Percentiles rank a stretch among this genome's conserved stretches.
phyloP scores from a whole-genome alignment of 2,113 vertebrate species.

The Halcyon senegalensis region DNA sequence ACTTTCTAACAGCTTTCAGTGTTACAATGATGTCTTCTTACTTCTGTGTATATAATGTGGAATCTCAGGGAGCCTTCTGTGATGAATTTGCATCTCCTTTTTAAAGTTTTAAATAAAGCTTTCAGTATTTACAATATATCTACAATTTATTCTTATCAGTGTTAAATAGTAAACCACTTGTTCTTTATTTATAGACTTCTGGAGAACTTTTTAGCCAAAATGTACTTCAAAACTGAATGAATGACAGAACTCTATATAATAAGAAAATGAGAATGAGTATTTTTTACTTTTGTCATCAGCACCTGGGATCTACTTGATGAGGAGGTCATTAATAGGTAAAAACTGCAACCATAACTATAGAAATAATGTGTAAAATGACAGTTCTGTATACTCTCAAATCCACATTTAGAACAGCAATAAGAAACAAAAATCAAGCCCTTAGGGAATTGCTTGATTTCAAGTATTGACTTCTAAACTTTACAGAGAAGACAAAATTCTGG shows the following conservation, averaged over 20 bases:
- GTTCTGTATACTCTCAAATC: background rate
- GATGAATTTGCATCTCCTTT: background rate
- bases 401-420: background rate
- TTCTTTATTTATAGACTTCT: background rate
- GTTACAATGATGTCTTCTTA: background rate
- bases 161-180: background rate
- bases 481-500: background rate
- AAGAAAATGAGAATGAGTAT: background rate
- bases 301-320: background rate
- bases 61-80: background rate
- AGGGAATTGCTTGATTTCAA: background rate
- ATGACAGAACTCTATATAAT: background rate
- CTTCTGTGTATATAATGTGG: background rate
- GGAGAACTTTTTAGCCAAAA: background rate
- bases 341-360: background rate
- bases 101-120: background rate
- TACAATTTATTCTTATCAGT: background rate
- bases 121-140: background rate
- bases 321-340: background rate
- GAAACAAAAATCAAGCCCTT: background rate
- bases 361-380: background rate
- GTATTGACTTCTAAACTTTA: background rate
- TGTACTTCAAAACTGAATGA: background rate
- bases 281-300: background rate
- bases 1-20: background rate